These are phyloP conservation scores for Achroia grisella DNA, from an alignment of 1,140 invertebrate species.

Conservation along the genomic window DNA sequence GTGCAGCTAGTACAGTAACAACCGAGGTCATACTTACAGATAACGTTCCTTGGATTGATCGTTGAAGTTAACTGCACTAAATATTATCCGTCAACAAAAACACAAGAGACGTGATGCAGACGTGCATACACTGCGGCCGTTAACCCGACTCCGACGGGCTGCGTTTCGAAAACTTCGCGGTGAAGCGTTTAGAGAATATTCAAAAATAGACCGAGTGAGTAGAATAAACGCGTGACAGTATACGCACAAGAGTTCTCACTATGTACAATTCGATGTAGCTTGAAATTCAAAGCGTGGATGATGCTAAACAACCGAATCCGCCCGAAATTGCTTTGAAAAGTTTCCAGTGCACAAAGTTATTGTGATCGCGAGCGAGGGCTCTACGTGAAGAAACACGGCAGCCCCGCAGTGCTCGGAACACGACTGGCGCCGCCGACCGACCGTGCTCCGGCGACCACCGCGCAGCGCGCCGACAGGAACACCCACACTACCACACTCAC, in stretches of 20 bases:
- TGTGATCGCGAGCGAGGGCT: constrained; percentile 52
- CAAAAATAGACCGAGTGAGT: constrained; percentile 66
- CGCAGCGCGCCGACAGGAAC: constrained; percentile 42
- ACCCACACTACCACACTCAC: constrained; percentile 36
- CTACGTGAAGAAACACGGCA: constrained; percentile 53
- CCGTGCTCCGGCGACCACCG: constrained; percentile 5
- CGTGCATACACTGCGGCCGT: constrained; percentile 58
- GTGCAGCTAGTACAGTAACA: constrained; percentile 48
- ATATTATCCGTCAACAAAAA: constrained; percentile 69
- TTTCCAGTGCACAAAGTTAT: constrained; percentile 66
- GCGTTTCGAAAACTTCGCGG: constrained; percentile 69
- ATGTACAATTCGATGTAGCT: constrained; percentile 25
- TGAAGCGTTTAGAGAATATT: constrained; percentile 66
- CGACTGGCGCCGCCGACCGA: constrained; percentile 33
- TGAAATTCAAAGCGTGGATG: constrained; percentile 26
- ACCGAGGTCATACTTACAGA: constrained; percentile 69
- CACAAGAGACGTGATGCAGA: constrained; percentile 62
- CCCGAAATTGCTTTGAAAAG: constrained; percentile 57
- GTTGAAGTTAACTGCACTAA: constrained; percentile 57
- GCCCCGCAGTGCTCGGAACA: constrained; percentile 34
- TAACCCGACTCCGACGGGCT: constrained; percentile 52
- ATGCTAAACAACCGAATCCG: constrained; percentile 28
- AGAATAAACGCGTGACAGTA: constrained; percentile 43
- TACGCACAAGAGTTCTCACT: constrained; percentile 31
- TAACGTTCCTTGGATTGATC: constrained; percentile 51